Base-by-base conservation (phyloP, 2,888 invertebrate genomes). In the Stenoptilia bipunctidactyla region DNA sequence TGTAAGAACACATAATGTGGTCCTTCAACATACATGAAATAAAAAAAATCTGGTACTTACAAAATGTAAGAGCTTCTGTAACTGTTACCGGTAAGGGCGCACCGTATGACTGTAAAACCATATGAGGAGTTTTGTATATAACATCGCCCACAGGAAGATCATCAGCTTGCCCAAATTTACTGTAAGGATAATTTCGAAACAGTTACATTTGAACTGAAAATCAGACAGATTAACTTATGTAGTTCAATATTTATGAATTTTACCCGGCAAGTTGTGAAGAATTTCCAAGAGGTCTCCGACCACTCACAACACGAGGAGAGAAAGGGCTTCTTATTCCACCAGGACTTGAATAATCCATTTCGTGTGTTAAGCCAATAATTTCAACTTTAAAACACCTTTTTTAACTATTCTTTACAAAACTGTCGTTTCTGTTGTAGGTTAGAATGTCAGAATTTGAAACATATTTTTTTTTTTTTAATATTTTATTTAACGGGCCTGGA, bases 31-130 rank as follows among this genome's bases (percentile, higher is more conserved):
- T 15, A 3, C 9, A 39, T 34, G n/a, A n/a, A 35, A 20, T 25
- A 27, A 27, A 27, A 1, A n/a, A 39, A 20, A 14, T 15, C 30
- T 27, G 13, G 15, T 39, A 51, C 63, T 91, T 91, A 55, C 91
- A 88, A 72, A 93, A 92, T 35, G 93, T 92, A 15, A 96, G 75
- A 0, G 93, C 93, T 76, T 96, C 96, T 14, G 94, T 95, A 1
- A 97, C 93, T 42, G 93, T 86, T 1, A 96, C 95, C 20, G 96
- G 96, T 35, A 96, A 67, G 1, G 94, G 88, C 15, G 89, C 85
- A 0, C 96, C 96, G 77, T 89, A 95, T 40, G 88, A 89, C 66
- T 96, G 94, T 0, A 94, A 87, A 12, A 88, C 85, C 59, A 92
- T 91, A 50, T 86, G 86, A 14, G 90, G 86, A 0, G 93, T 91